phyloP scores from a whole-genome alignment of 2,797 vertebrate species.

The Coracias cyanogaster region DNA sequence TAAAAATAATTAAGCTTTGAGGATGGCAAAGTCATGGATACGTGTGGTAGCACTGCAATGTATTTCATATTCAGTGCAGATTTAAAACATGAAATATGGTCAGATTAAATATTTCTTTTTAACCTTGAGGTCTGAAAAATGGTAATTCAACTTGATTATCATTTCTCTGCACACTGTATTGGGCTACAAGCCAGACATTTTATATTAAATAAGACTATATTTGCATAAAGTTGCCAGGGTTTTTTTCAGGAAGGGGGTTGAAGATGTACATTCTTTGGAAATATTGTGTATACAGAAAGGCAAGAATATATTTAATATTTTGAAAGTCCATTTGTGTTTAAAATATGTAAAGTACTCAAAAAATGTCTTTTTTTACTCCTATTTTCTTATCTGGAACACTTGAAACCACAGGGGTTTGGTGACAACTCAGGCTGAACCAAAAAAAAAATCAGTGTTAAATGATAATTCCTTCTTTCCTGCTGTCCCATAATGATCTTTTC shows the following conservation, averaged over 20 bases:
- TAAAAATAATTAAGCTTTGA: background rate
- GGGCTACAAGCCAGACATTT: background rate
- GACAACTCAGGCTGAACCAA: background rate
- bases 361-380: fast-evolving
- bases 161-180: background rate
- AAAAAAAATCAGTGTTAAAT: background rate
- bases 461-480: background rate
- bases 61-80: background rate
- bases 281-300: background rate
- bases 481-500: background rate
- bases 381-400: background rate
- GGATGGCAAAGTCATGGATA: background rate
- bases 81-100: slow-evolving; percentile 1
- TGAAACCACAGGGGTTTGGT: background rate
- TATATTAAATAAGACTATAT: background rate
- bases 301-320: background rate
- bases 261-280: background rate
- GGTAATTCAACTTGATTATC: slow-evolving; percentile 16
- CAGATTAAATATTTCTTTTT: slow-evolving; percentile 33
- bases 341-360: background rate
- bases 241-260: background rate
- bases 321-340: background rate
- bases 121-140: slow-evolving; percentile 28
- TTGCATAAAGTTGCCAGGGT: background rate
- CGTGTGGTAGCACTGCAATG: background rate